Percentiles rank a stretch among this genome's conserved stretches.
Conservation (phyloP, 1,140 invertebrate species). For the Diorhabda elongata region DNA sequence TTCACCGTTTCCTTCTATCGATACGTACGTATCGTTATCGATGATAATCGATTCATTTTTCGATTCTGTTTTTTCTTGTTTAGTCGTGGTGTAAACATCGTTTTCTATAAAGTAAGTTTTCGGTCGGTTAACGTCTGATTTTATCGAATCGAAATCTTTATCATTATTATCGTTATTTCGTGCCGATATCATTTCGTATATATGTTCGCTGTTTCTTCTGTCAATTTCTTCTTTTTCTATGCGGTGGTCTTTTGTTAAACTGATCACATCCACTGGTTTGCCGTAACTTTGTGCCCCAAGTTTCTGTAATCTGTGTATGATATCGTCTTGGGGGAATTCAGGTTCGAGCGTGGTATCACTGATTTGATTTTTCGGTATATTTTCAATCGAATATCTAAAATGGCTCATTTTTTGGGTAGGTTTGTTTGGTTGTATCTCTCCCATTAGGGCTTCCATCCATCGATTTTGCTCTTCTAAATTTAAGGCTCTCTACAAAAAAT, state of each 20-base stretch:
- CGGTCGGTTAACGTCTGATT: background rate
- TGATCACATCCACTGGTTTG: background rate
- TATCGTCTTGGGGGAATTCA: background rate
- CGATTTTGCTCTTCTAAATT: constrained; percentile 44
- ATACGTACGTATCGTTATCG: background rate
- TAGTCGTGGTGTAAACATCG: background rate
- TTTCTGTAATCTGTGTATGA: constrained; percentile 35
- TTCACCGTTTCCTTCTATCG: background rate
- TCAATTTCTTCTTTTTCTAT: background rate
- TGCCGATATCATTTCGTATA: constrained; percentile 19
- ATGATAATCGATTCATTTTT: constrained; percentile 4
- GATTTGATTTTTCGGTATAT: constrained; percentile 26
- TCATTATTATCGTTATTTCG: background rate
- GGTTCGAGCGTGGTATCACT: background rate
- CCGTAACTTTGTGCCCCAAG: constrained; percentile 32
- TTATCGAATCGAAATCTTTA: background rate
- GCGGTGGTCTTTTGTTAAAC: background rate
- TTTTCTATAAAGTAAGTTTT: constrained; percentile 8
- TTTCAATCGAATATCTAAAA: constrained; percentile 45
- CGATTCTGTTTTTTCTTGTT: background rate
- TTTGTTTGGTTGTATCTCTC: constrained; percentile 40
- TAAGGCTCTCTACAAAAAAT: constrained; percentile 45
- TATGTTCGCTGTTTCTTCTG: constrained; percentile 19
- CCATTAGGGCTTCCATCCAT: constrained; percentile 49
- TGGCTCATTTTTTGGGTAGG: constrained; percentile 34